phyloP scores from a whole-genome alignment of 2,113 vertebrate genomes.

The Pitta sordida region DNA sequence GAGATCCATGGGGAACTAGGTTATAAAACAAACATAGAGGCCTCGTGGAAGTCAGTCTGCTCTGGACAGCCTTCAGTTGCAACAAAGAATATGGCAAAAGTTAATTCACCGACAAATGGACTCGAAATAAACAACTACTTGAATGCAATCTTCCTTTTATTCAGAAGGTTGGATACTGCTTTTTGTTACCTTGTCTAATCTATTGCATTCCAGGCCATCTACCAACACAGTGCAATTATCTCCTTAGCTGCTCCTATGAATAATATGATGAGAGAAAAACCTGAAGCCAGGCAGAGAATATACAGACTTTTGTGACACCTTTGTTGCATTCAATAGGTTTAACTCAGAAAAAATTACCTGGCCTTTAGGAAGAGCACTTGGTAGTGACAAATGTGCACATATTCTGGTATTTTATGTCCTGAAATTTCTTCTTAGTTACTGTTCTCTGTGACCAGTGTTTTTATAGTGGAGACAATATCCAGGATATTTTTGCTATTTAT shows the following conservation, averaged over 20 bases:
- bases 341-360: neutral
- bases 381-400: neutral
- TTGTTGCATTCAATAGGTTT: neutral
- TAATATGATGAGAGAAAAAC: neutral
- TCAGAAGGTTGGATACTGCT: neutral
- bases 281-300: neutral
- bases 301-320: neutral
- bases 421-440: neutral
- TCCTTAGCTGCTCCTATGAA: neutral
- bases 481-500: constrained; percentile 54
- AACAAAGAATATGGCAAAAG: neutral
- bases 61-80: neutral
- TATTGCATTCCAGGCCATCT: neutral
- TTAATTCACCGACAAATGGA: neutral
- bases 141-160: neutral
- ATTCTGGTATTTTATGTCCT: neutral
- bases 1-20: neutral
- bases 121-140: neutral
- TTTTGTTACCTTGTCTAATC: neutral
- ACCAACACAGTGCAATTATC: neutral
- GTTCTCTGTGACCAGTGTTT: neutral
- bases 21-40: neutral
- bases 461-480: constrained; percentile 5
- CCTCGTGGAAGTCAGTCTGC: neutral
- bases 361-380: neutral